These are phyloP conservation scores for Eumeta japonica DNA, from an alignment of 1,140 invertebrate genomes.

Conservation along the genomic window DNA sequence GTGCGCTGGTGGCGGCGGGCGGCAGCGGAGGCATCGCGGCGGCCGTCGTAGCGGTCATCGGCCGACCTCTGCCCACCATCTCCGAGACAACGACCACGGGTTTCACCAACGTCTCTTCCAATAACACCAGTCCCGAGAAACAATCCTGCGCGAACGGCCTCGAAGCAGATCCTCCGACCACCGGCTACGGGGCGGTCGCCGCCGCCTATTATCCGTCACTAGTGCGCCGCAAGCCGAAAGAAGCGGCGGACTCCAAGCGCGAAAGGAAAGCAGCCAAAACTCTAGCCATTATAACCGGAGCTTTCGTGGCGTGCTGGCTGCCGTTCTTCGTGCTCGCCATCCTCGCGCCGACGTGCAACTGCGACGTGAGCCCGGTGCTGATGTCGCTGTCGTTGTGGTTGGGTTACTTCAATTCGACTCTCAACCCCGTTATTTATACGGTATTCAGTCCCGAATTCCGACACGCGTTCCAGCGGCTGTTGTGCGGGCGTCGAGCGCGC, in stretches of 20 bases:
- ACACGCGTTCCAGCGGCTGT: conserved; percentile 79
- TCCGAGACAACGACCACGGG: conserved; percentile 63
- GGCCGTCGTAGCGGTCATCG: conserved; percentile 71
- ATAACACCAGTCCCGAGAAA: conserved; percentile 69
- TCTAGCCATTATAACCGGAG: conserved; percentile 86
- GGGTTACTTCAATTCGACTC: conserved; percentile 84
- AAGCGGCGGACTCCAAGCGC: conserved; percentile 75
- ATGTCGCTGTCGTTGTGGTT: conserved; percentile 78
- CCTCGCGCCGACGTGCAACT: conserved; percentile 73
- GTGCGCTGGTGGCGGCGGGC: conserved; percentile 59
- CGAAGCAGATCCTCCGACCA: conserved; percentile 65
- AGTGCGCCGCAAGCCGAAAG: conserved; percentile 61
- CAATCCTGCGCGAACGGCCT: conserved; percentile 68
- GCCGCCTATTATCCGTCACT: conserved; percentile 51
- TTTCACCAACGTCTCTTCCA: conserved; percentile 69
- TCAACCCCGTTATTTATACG: conserved; percentile 88
- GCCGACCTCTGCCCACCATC: conserved; percentile 68
- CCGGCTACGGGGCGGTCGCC: conserved; percentile 58
- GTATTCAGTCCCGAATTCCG: conserved; percentile 88
- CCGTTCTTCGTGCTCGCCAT: conserved; percentile 88
- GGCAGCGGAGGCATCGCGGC: conserved; percentile 69
- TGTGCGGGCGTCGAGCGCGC: conserved; percentile 64
- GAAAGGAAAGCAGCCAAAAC: conserved; percentile 90
- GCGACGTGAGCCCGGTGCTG: conserved; percentile 58
- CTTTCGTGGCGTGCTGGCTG: conserved; percentile 86